Evolutionary conservation across 1,140 invertebrate genomes (phyloP).

Genomic region (Drosophila kepulauana): DNA sequence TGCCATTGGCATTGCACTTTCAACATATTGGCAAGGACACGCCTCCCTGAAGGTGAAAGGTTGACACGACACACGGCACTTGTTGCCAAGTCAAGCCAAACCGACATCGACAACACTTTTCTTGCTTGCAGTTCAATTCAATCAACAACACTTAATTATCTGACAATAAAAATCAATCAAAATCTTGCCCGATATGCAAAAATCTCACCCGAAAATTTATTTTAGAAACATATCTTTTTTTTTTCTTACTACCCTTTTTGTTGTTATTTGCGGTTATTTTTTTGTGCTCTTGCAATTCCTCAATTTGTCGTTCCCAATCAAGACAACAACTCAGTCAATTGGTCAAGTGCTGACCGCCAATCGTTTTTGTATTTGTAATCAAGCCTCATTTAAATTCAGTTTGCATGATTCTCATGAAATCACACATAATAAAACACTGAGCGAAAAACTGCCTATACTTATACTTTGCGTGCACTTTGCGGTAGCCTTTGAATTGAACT

Average conservation of each 20-base stretch:
- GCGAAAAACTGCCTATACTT: slow-evolving; percentile 13
- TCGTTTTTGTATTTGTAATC: slow-evolving; percentile 67
- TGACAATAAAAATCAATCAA: slow-evolving; percentile 78
- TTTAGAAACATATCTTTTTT: slow-evolving; percentile 7
- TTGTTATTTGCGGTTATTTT: slow-evolving; percentile 3
- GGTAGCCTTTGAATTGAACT: slow-evolving; percentile 8
- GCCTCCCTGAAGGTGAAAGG: slow-evolving; percentile 54
- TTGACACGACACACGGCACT: slow-evolving; percentile 52
- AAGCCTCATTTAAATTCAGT: slow-evolving; percentile 79
- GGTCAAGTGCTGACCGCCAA: slow-evolving; percentile 74
- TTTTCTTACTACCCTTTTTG: slow-evolving; percentile 32
- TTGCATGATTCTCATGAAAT: slow-evolving; percentile 78
- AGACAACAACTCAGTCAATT: slow-evolving; percentile 70
- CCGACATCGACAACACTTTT: slow-evolving; percentile 6
- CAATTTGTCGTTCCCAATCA: slow-evolving; percentile 63
- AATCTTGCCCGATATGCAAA: slow-evolving; percentile 27
- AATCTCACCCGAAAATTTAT: slow-evolving; percentile 30
- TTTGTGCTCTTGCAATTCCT: slow-evolving; percentile 25
- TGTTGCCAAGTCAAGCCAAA: slow-evolving; percentile 52
- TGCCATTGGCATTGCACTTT: slow-evolving; percentile 57
- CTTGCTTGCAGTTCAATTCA: slow-evolving; percentile 2
- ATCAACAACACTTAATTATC: slow-evolving; percentile 51
- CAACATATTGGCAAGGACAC: slow-evolving; percentile 61
- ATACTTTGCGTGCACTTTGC: neutral
- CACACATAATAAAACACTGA: slow-evolving; percentile 42